Conservation (phyloP, 2,113 vertebrate genomes). For the Eublepharis macularius region DNA sequence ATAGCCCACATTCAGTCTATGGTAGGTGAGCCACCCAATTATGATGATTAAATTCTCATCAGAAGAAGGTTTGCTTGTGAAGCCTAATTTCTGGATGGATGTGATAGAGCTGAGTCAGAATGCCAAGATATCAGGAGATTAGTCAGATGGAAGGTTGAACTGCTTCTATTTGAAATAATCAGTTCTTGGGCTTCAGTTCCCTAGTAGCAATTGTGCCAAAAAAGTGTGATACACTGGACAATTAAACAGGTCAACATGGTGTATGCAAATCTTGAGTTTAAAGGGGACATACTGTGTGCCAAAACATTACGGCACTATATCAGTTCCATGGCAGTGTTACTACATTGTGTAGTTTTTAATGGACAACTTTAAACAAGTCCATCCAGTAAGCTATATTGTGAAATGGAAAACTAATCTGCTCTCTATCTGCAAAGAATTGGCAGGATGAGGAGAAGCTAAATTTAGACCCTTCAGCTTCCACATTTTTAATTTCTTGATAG, state of each 20-base stretch:
- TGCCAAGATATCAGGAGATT: neutral
- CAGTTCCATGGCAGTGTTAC: conserved; percentile 28
- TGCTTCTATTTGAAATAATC: neutral
- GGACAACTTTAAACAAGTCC: conserved; percentile 53
- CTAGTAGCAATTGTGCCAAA: neutral
- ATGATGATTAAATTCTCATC: neutral
- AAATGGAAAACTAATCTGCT: conserved; percentile 39
- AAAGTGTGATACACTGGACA: accelerated
- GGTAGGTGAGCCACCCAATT: too few species aligned
- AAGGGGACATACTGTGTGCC: conserved; percentile 21
- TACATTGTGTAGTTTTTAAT: conserved; percentile 27
- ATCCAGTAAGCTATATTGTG: conserved; percentile 20
- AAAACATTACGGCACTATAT: conserved; percentile 11
- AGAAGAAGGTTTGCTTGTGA: neutral
- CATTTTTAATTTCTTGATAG: conserved; percentile 19
- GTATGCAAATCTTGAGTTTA: neutral
- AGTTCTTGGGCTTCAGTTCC: neutral
- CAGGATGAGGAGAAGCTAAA: conserved; percentile 15
- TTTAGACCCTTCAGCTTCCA: conserved; percentile 28
- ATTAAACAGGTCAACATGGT: neutral
- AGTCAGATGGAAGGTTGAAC: neutral
- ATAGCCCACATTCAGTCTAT: neutral
- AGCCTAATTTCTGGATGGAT: neutral
- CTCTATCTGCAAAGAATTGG: conserved; percentile 17
- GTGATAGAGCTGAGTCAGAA: neutral